These are phyloP conservation scores for Himalopsyche anomala DNA, from an alignment of 2,888 invertebrate species.

Conservation along the genomic window DNA sequence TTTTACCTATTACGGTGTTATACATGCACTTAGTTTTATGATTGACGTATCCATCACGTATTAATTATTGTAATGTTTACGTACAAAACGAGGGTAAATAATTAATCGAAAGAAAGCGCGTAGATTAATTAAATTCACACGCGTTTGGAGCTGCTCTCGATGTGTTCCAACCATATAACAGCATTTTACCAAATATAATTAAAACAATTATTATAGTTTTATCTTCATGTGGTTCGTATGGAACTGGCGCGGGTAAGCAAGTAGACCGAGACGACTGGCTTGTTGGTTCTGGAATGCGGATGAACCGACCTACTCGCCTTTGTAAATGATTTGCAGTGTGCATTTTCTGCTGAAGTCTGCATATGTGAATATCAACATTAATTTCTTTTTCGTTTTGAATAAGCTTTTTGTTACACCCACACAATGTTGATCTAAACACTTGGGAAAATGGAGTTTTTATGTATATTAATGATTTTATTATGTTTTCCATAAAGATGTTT, in stretches of 20 bases:
- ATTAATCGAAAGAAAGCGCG: not conserved
- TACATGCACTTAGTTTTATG: not conserved
- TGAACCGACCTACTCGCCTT: not conserved
- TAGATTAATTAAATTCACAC: conserved; percentile 22
- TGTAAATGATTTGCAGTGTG: not conserved
- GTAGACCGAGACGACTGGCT: conserved; percentile 4
- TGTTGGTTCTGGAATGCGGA: conserved; percentile 23
- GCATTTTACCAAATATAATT: conserved; percentile 30
- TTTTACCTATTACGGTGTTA: not conserved
- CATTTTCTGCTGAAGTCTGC: not conserved
- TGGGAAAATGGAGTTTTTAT: too few relatives aligned
- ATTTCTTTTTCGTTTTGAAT: not conserved
- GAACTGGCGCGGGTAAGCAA: conserved; percentile 8
- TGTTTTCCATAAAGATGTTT: too few relatives aligned
- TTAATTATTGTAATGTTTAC: not conserved
- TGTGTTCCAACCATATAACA: conserved; percentile 13
- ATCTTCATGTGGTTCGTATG: not conserved
- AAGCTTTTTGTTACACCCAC: too few relatives aligned
- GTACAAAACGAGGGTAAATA: not conserved
- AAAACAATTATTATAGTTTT: not conserved
- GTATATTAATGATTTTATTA: too few relatives aligned
- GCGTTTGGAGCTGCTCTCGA: not conserved
- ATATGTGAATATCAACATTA: not conserved
- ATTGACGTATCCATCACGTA: not conserved
- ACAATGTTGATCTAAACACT: too few relatives aligned